Base-by-base conservation (phyloP, 2,113 vertebrate genomes). In the Alligator mississippiensis region DNA sequence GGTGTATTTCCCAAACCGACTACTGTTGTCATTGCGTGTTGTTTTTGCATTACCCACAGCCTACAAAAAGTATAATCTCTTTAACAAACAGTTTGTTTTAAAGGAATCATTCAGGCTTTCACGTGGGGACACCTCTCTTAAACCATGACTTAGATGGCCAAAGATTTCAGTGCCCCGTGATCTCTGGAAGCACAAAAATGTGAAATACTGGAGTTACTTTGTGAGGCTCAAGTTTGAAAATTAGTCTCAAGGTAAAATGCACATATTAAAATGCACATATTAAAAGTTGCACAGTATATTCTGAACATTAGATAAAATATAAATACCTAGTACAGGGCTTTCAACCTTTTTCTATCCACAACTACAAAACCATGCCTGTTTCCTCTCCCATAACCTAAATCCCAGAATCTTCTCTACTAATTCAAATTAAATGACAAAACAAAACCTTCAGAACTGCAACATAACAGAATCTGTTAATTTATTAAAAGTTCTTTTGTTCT, bases 1-100 rank as follows among this genome's bases (percentile, higher is more conserved):
- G 1, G 98, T 99, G 96, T 99, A 99, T 96, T 99, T 99, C 84
- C 99, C 99, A 97, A 99, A 99, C 1, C 99, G 98, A 86, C 99
- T 99, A 96, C 99, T 99, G 93, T 99, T 99, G 96, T 99, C 99
- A 64, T 99, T 99, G 83, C 99, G 98, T 4, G 98, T 99, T 24
- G 99, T 99, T 97, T 99, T 99, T 77, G 99, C 99, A 79, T 99
- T 99, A 76, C 99, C 99, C 13, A 99, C 98, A 30, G 99, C 99
- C 99, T 99, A 91, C 6, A 77, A 87, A 85, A 93, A 72, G 21
- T 0, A 75, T 0, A 4, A 66, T 47, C 34, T 54, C 80, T 88
- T 80, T 14, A 87, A 14, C n/a, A 19, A 55, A 77, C 24, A 34
- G 38, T 34, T 30, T 54, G 17, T 6, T 77, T 91, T 64, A 38